Conservation (phyloP, 2,113 vertebrate genomes). For the Pipa parva region DNA sequence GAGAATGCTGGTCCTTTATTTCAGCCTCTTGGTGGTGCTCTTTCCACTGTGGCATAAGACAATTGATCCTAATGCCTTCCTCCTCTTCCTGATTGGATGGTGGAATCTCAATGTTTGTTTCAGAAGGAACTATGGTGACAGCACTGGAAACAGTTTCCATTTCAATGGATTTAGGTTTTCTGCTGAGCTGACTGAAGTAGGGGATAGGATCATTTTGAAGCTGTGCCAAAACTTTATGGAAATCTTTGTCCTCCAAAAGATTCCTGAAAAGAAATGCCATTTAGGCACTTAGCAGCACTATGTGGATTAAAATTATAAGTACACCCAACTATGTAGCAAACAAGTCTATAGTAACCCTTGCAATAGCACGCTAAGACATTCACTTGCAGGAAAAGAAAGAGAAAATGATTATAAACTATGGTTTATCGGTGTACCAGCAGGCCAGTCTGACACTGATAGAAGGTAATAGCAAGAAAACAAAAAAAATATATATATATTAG, state of each 20-base stretch:
- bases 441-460: too few species aligned
- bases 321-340: too few species aligned
- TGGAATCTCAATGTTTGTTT: background rate
- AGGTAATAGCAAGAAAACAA: too few species aligned
- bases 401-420: background rate
- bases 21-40: background rate
- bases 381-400: too few species aligned
- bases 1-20: background rate
- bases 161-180: constrained; percentile 1
- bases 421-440: too few species aligned
- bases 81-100: background rate
- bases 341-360: too few species aligned
- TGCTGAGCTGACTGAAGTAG: constrained; percentile 66
- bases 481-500: too few species aligned
- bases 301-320: too few species aligned
- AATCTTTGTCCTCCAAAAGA: constrained; percentile 70
- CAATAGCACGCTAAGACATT: too few species aligned
- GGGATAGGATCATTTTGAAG: constrained; percentile 58
- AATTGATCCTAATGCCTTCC: background rate
- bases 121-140: background rate
- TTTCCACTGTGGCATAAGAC: background rate
- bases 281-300: too few species aligned
- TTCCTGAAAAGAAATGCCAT: constrained; percentile 67
- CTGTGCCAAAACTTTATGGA: constrained; percentile 59
- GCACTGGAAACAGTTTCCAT: background rate